phyloP scores from a whole-genome alignment of 2,888 invertebrate genomes.

The Ectropis crepuscularia region DNA sequence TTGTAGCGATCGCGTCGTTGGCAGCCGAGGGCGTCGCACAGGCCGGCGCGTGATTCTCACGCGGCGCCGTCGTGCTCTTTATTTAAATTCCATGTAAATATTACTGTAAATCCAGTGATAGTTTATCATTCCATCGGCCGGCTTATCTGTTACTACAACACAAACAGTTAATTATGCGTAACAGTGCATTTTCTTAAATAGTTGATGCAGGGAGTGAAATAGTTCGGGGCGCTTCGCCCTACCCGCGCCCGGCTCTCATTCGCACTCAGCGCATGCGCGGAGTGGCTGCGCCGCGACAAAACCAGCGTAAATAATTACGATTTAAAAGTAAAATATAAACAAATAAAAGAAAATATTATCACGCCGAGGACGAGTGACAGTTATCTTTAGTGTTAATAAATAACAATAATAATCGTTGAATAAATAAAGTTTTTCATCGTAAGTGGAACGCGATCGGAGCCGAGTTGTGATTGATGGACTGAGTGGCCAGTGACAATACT shows the following conservation, averaged over 20 bases:
- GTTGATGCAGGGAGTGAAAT: constrained; percentile 54
- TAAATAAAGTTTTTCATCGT: constrained; percentile 57
- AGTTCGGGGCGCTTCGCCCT: constrained; percentile 50
- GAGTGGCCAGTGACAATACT: constrained; percentile 47
- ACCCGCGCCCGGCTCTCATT: constrained; percentile 56
- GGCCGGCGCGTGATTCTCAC: constrained; percentile 70
- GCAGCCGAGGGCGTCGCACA: constrained; percentile 63
- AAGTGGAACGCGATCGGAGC: constrained; percentile 54
- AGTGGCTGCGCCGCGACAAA: constrained; percentile 63
- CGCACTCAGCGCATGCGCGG: constrained; percentile 66
- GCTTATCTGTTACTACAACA: constrained; percentile 60
- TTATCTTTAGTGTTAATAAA: constrained; percentile 65
- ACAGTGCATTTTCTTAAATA: constrained; percentile 61
- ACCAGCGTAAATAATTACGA: constrained; percentile 48
- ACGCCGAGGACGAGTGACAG: constrained; percentile 63
- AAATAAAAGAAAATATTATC: constrained; percentile 40
- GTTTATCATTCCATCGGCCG: constrained; percentile 61
- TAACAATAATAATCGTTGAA: constrained; percentile 54
- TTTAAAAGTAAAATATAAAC: constrained; percentile 38
- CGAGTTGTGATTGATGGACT: constrained; percentile 62
- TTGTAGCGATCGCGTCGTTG: constrained; percentile 44
- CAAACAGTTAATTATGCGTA: constrained; percentile 60
- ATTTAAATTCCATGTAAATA: constrained; percentile 60
- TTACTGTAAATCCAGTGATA: constrained; percentile 56
- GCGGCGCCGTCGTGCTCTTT: constrained; percentile 63